phyloP scores from a whole-genome alignment of 2,113 vertebrate genomes.

The Callopanchax toddi region DNA sequence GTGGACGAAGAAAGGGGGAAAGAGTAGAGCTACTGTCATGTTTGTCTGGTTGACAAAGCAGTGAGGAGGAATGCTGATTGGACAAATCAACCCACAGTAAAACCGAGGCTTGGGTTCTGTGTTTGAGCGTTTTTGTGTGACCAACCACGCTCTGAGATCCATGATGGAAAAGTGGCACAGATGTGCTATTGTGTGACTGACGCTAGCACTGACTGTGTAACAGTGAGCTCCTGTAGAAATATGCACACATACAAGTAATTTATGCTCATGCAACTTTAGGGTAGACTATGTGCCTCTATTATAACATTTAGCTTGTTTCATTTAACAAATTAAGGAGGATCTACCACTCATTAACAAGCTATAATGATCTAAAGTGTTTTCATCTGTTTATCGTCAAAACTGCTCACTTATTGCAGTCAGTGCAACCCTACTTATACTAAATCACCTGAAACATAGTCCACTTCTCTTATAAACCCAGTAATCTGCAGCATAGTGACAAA shows the following conservation, averaged over 20 bases:
- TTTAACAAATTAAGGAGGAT: no score
- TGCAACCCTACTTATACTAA: no score
- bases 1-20: slow-evolving; percentile 16
- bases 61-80: slow-evolving; percentile 19
- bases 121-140: slow-evolving; percentile 26
- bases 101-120: slow-evolving; percentile 20
- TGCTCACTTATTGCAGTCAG: no score
- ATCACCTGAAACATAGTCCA: no score
- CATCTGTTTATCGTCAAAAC: no score
- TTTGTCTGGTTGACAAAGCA: slow-evolving; percentile 52
- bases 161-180: slow-evolving; percentile 44
- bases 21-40: slow-evolving; percentile 45
- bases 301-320: no score
- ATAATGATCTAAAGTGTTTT: no score
- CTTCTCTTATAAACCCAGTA: no score
- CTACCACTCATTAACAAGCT: no score
- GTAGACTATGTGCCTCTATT: no score
- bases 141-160: slow-evolving; percentile 63
- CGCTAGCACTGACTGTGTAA: slow-evolving; percentile 4
- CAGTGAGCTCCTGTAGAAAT: slow-evolving; percentile 11
- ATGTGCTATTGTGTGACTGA: slow-evolving; percentile 60
- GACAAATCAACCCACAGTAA: slow-evolving; percentile 49
- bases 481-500: no score
- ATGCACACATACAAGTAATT: slow-evolving; percentile 3
- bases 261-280: neutral